These are phyloP conservation scores for Bemisia tabaci DNA, from an alignment of 1,140 invertebrate species.

Conservation along the genomic window DNA sequence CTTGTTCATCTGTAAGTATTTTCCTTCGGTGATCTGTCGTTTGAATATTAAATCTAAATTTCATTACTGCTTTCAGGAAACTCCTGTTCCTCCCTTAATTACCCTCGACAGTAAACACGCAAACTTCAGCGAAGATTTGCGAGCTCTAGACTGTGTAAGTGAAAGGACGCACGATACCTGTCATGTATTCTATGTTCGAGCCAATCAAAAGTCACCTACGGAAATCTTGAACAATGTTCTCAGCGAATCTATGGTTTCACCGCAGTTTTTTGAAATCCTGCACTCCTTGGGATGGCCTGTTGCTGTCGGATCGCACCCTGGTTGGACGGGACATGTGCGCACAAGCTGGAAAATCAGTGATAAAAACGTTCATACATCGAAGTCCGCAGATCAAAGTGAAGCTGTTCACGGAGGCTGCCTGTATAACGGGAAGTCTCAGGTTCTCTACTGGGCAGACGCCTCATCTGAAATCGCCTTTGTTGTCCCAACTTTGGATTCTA, in stretches of 20 bases:
- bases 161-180: constrained; percentile 80
- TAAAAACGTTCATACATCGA: background rate
- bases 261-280: constrained; percentile 65
- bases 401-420: constrained; percentile 31
- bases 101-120: constrained; percentile 58
- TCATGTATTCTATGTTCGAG: constrained; percentile 86
- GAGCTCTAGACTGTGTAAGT: constrained; percentile 65
- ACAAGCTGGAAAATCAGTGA: constrained; percentile 16
- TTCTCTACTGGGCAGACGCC: constrained; percentile 94
- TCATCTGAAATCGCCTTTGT: constrained; percentile 88
- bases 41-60: too few relatives aligned
- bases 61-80: constrained; percentile 17
- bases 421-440: constrained; percentile 55
- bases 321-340: constrained; percentile 70
- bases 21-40: too few relatives aligned
- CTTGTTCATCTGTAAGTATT: too few relatives aligned
- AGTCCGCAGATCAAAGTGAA: background rate
- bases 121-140: constrained; percentile 55
- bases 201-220: constrained; percentile 55
- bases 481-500: constrained; percentile 49
- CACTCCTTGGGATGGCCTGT: constrained; percentile 76
- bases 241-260: constrained; percentile 40
- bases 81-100: constrained; percentile 45
- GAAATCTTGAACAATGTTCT: constrained; percentile 78
- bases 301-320: constrained; percentile 63